Conservation (phyloP, 2,113 vertebrate species). For the Oxygymnocypris stewartii region DNA sequence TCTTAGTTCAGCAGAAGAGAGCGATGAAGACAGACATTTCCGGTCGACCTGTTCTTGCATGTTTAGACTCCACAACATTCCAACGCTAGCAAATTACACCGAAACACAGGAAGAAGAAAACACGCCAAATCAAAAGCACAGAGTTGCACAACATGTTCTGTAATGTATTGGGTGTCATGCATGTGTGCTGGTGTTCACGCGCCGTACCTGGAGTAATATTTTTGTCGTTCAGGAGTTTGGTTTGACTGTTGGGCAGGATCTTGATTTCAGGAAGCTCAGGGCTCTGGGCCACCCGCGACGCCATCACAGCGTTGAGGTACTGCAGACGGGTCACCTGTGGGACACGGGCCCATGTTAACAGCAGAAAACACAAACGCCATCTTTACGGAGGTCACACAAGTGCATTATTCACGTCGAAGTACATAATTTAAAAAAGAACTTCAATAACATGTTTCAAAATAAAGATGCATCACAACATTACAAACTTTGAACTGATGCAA, state of each 20-base stretch:
- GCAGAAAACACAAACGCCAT: neutral
- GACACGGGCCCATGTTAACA: neutral
- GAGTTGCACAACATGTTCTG: neutral
- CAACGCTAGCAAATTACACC: neutral
- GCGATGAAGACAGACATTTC: neutral
- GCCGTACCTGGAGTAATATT: constrained; percentile 70
- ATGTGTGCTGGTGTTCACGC: neutral
- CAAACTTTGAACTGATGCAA: neutral
- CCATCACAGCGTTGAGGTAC: constrained; percentile 87
- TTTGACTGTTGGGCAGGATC: constrained; percentile 84
- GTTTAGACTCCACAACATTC: constrained; percentile 1
- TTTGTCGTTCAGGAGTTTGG: constrained; percentile 81
- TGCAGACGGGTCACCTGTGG: constrained; percentile 85
- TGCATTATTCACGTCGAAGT: neutral
- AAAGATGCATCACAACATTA: neutral
- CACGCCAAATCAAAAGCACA: neutral
- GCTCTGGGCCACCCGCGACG: constrained; percentile 78
- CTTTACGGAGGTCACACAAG: neutral
- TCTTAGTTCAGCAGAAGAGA: constrained; percentile 62
- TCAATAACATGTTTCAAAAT: neutral
- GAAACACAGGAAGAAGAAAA: neutral
- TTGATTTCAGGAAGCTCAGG: constrained; percentile 79
- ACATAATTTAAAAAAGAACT: neutral
- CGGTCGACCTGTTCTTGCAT: neutral
- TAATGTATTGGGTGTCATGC: neutral